Base-by-base conservation (phyloP, 2,888 invertebrate species). In the Ornithoptera alexandrae region DNA sequence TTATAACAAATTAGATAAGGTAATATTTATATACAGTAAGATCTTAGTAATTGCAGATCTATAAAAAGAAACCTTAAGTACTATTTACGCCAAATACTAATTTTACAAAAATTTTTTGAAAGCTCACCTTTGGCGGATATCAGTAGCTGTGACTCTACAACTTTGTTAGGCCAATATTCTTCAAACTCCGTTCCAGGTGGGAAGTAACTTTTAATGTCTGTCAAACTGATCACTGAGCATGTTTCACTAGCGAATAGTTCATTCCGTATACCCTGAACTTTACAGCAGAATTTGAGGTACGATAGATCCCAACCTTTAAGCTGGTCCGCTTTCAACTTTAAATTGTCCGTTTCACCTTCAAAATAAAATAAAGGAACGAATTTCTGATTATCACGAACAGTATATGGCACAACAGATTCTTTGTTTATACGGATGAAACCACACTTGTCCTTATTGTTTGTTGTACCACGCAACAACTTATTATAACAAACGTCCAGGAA, bases 231-330 rank as follows among this genome's bases (percentile, higher is more conserved):
- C 79, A 97, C 97, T 68, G 96, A 96, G 87, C 97, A 97, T 15
- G 97, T 96, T 82, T 97, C 97, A 93, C 97, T 97, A 24, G 97
- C 97, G 88, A 98, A 97, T 71, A 98, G 89, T 91, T 98, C 97
- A 82, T 97, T 97, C 74, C 97, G 93, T 77, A 98, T 97, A 66
- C 97, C 97, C 89, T 97, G 97, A 75, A 98, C 97, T 90, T 97
- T 98, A 89, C 98, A 98, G 89, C 98, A 98, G 87, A 98, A 97
- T 88, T 98, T 98, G 74, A 98, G 93, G 87, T 98, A 98, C 0
- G 97, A 97, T 75, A 98, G 90, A 88, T 98, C 97, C 98, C 98
- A 98, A 72, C 97, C 97, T 81, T 97, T 96, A 56, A 98, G 89
- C 85, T 97, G 96, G 80, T 97, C 96, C 2, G 97, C 97, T 83